Conservation (phyloP, 2,888 invertebrate species). For the Cyaniris semiargus region DNA sequence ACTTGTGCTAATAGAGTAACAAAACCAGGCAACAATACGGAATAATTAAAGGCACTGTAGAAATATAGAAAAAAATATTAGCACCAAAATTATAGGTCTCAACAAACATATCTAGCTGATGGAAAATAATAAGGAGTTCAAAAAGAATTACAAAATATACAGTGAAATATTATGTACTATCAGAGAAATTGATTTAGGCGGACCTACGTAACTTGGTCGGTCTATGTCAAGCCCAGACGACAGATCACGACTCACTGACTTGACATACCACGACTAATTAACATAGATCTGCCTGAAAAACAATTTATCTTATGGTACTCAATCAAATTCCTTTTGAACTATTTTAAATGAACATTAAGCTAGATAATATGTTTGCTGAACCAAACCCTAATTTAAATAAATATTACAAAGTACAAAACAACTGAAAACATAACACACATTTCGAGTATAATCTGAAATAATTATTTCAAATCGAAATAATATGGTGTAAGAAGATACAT, state of each 20-base stretch:
- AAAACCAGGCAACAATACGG: constrained; percentile 36
- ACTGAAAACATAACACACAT: background rate
- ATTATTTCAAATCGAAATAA: background rate
- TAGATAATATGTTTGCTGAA: background rate
- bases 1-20: constrained; percentile 22
- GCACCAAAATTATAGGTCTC: constrained; percentile 33
- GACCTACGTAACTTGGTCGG: background rate
- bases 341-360: background rate
- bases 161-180: background rate
- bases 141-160: background rate
- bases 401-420: background rate
- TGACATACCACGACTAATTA: no score
- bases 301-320: no score
- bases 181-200: background rate
- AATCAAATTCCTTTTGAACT: background rate
- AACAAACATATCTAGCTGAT: background rate
- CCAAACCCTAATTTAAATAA: background rate
- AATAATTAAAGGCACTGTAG: constrained; percentile 50
- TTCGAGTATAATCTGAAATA: background rate
- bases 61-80: constrained; percentile 36
- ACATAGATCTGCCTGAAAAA: no score
- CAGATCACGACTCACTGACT: background rate
- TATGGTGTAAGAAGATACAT: background rate
- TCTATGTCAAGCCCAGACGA: no score
- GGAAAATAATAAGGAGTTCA: background rate